phyloP scores from a whole-genome alignment of 2,797 vertebrate genomes.

The Dicrostonyx torquatus region DNA sequence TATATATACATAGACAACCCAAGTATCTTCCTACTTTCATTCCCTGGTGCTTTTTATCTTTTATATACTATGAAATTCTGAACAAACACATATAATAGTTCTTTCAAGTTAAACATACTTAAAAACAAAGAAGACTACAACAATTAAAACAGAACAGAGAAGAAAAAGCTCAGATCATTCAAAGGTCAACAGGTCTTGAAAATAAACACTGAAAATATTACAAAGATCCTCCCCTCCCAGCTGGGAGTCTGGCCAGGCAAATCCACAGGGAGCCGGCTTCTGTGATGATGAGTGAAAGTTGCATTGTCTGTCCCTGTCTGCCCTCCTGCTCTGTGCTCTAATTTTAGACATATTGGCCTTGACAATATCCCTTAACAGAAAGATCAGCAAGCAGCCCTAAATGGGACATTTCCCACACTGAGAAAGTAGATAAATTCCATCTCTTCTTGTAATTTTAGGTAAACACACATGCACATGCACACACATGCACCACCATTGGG shows the following conservation, averaged over 20 bases:
- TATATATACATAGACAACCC: neutral
- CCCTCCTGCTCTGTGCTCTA: constrained; percentile 62
- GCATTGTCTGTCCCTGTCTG: constrained; percentile 54
- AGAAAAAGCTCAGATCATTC: neutral
- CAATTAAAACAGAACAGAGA: neutral
- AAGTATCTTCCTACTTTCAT: neutral
- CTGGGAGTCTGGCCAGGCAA: constrained; percentile 49
- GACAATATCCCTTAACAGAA: constrained; percentile 55
- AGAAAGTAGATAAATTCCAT: constrained; percentile 24
- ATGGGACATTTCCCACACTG: constrained; percentile 16
- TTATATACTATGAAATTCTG: neutral
- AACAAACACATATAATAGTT: neutral
- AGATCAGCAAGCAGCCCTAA: constrained; percentile 26
- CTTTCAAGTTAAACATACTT: constrained; percentile 13
- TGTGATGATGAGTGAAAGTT: constrained; percentile 63
- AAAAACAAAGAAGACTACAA: neutral
- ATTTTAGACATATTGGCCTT: constrained; percentile 65
- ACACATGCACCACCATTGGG: neutral
- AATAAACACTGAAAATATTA: constrained; percentile 43
- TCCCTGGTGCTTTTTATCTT: neutral
- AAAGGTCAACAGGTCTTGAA: constrained; percentile 30
- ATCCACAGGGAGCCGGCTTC: constrained; percentile 26
- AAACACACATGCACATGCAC: constrained; percentile 18
- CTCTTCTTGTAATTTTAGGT: constrained; percentile 41
- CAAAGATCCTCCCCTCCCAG: constrained; percentile 16